Conservation (phyloP, 2,888 invertebrate species). For the Lordiphosa andalusiaca region DNA sequence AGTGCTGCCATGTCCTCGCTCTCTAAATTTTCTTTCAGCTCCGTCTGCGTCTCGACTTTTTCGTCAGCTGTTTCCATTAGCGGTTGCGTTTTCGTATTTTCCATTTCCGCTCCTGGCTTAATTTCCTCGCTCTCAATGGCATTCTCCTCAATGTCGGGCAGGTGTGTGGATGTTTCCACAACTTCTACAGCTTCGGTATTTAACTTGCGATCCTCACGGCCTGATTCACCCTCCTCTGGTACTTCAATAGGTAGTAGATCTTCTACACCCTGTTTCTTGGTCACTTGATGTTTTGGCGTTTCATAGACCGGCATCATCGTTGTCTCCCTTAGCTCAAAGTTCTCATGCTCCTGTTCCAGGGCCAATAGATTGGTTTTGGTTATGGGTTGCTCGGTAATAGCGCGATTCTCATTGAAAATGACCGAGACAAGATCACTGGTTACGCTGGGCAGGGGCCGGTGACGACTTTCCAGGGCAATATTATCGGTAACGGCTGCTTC, state of each 20-base stretch:
- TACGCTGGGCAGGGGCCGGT: slow-evolving; percentile 36
- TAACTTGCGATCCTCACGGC: slow-evolving; percentile 5
- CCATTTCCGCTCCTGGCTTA: neutral
- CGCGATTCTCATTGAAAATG: slow-evolving; percentile 45
- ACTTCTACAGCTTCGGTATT: slow-evolving; percentile 9
- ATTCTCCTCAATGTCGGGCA: slow-evolving; percentile 41
- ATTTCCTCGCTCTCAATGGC: slow-evolving; percentile 26
- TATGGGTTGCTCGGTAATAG: slow-evolving; percentile 56
- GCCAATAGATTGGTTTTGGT: slow-evolving; percentile 45
- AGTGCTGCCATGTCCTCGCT: slow-evolving; percentile 5
- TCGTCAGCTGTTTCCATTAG: slow-evolving; percentile 6
- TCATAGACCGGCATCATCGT: slow-evolving; percentile 41
- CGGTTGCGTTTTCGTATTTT: slow-evolving; percentile 10
- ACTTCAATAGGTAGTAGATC: slow-evolving; percentile 39
- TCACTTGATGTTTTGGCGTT: slow-evolving; percentile 57
- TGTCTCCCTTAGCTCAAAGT: slow-evolving; percentile 11
- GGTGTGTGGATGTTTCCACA: slow-evolving; percentile 11
- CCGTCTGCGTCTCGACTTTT: neutral
- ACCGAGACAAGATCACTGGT: slow-evolving; percentile 50
- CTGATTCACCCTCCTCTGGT: neutral
- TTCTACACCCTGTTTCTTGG: slow-evolving; percentile 63
- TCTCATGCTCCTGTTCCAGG: slow-evolving; percentile 53
- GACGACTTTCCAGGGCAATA: slow-evolving; percentile 13
- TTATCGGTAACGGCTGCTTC: slow-evolving; percentile 12
- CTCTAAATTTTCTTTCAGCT: slow-evolving; percentile 9